phyloP scores from a whole-genome alignment of 2,888 invertebrate genomes.

The Hecatera dysodea region DNA sequence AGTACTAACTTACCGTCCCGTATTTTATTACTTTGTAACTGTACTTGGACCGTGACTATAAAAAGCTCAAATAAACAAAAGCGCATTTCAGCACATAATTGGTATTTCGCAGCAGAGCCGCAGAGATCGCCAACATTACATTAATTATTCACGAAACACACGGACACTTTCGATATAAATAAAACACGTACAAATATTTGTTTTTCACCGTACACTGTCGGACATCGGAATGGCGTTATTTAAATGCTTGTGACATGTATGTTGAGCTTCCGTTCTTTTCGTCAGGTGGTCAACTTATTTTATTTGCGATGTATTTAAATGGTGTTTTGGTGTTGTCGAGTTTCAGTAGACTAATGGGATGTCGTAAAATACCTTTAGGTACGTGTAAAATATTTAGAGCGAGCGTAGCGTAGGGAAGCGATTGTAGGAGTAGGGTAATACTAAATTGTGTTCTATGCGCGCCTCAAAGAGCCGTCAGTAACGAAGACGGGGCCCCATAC shows the following conservation, averaged over 20 bases:
- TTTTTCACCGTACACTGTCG: conserved; percentile 42
- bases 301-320: conserved; percentile 12
- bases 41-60: neutral
- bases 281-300: conserved; percentile 26
- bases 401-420: neutral
- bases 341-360: neutral
- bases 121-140: conserved; percentile 47
- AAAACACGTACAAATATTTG: conserved; percentile 57
- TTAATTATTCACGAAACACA: conserved; percentile 60
- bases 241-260: conserved; percentile 39
- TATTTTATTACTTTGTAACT: neutral
- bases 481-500: too few species aligned
- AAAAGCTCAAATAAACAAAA: conserved; percentile 23
- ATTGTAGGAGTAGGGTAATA: neutral
- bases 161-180: conserved; percentile 58
- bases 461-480: too few species aligned
- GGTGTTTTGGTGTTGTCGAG: conserved; percentile 1
- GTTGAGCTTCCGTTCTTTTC: conserved; percentile 45
- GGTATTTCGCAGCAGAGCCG: conserved; percentile 30
- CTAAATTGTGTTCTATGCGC: too few species aligned
- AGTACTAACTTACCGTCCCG: neutral
- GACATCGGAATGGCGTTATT: conserved; percentile 50
- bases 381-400: neutral
- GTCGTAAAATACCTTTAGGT: conserved; percentile 1
- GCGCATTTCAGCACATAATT: conserved; percentile 55